These are phyloP conservation scores for Hyppa rectilinea DNA, from an alignment of 2,888 invertebrate genomes.

Conservation along the genomic window DNA sequence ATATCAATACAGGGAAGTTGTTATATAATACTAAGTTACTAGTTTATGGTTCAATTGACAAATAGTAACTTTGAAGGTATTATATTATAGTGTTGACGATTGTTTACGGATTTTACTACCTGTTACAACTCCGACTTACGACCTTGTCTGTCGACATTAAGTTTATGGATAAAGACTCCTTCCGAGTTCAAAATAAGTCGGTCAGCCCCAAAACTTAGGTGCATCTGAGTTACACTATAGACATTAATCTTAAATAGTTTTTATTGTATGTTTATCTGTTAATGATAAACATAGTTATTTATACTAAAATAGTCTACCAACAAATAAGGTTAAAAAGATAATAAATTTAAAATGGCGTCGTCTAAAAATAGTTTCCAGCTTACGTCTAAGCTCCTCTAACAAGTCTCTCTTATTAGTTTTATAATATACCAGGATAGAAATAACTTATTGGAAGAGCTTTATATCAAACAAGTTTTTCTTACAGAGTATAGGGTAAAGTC, in stretches of 20 bases:
- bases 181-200: not conserved
- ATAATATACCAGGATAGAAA: slow-evolving; percentile 26
- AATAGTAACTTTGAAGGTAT: not conserved
- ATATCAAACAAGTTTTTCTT: slow-evolving; percentile 16
- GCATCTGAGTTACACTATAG: not conserved
- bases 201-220: not conserved
- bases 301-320: not conserved
- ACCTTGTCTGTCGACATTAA: not conserved
- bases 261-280: too few species aligned
- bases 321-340: too few species aligned
- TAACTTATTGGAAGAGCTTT: slow-evolving; percentile 16
- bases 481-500: not conserved
- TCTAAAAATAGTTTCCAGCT: not conserved
- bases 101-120: slow-evolving; percentile 9
- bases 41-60: slow-evolving; percentile 1
- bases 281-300: not conserved
- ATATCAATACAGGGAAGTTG: slow-evolving; percentile 20
- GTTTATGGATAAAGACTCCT: not conserved
- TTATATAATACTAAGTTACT: slow-evolving; percentile 1
- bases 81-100: slow-evolving; percentile 12
- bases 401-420: slow-evolving; percentile 20
- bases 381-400: slow-evolving; percentile 10
- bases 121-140: not conserved
- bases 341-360: not conserved
- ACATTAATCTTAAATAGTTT: not conserved